A percentile compares a stretch with the other conserved stretches of the same genome.
phyloP scores from a whole-genome alignment of 2,888 invertebrate species.

The Rhagium mordax region DNA sequence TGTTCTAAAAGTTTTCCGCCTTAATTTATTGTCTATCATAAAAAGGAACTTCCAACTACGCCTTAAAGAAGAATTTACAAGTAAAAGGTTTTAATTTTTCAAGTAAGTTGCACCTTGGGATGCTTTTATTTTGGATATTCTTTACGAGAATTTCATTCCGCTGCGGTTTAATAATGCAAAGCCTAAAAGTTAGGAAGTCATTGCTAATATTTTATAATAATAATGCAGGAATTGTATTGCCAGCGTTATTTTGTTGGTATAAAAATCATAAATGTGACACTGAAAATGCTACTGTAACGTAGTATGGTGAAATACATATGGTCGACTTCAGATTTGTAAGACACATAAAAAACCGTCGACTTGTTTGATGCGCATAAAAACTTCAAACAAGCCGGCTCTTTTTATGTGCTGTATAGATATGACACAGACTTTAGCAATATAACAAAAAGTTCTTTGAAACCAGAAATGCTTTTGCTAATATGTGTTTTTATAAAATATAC shows the following conservation, averaged over 20 bases:
- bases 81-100: slow-evolving; percentile 7
- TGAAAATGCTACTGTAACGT: too few relatives aligned
- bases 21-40: slow-evolving; percentile 23
- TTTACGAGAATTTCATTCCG: neutral
- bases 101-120: slow-evolving; percentile 1
- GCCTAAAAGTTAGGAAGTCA: neutral
- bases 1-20: slow-evolving; percentile 19
- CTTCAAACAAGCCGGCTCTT: too few relatives aligned
- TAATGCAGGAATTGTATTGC: neutral
- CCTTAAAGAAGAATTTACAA: slow-evolving; percentile 1
- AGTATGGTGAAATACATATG: too few relatives aligned
- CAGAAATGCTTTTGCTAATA: too few relatives aligned
- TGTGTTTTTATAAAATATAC: too few relatives aligned
- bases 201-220: neutral
- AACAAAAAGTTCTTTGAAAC: too few relatives aligned
- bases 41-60: slow-evolving; percentile 3
- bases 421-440: too few relatives aligned
- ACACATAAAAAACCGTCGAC: too few relatives aligned
- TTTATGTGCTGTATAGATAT: too few relatives aligned
- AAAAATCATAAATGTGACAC: neutral
- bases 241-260: neutral
- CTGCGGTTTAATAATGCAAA: neutral
- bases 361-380: too few relatives aligned
- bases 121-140: neutral
- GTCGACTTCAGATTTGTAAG: too few relatives aligned